Percentiles rank a stretch among this genome's conserved stretches.
Evolutionary conservation across 2,888 invertebrate genomes (phyloP).

Genomic region (Mayetiola destructor): DNA sequence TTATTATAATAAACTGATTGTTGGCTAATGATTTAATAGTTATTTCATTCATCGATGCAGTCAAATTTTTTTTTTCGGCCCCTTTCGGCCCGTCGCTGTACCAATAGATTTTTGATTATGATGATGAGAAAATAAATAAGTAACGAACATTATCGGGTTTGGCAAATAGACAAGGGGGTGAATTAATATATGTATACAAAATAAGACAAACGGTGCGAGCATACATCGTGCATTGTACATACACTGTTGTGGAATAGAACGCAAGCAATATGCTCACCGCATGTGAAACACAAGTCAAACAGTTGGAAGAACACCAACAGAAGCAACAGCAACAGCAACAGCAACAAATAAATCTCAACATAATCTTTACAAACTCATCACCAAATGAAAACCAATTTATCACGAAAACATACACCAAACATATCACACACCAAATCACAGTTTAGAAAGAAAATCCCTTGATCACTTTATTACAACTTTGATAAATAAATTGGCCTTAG

Average conservation of each 20-base stretch:
- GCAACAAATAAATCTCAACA: slow-evolving; percentile 1
- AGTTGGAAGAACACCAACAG: background rate
- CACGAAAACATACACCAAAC: background rate
- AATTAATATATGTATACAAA: background rate
- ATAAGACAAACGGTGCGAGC: too few species aligned
- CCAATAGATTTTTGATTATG: background rate
- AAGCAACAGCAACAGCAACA: background rate
- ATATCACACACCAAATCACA: background rate
- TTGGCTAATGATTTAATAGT: slow-evolving; percentile 3
- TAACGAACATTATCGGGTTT: background rate
- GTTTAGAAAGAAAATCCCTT: background rate
- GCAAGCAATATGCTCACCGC: background rate
- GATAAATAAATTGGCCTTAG: too few species aligned
- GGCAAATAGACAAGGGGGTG: background rate
- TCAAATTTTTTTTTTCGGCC: too few species aligned
- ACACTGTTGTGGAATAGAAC: too few species aligned
- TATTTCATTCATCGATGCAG: too few species aligned
- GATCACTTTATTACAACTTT: background rate
- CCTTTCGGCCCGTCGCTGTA: too few species aligned
- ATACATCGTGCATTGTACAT: background rate
- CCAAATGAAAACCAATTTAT: slow-evolving; percentile 6
- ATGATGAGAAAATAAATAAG: slow-evolving; percentile 2
- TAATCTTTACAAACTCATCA: slow-evolving; percentile 1
- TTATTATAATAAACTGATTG: too few species aligned
- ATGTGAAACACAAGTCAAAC: background rate